A percentile compares a stretch with the other conserved stretches of the same genome.
phyloP scores from a whole-genome alignment of 2,888 invertebrate species.

The Muscina levida region DNA sequence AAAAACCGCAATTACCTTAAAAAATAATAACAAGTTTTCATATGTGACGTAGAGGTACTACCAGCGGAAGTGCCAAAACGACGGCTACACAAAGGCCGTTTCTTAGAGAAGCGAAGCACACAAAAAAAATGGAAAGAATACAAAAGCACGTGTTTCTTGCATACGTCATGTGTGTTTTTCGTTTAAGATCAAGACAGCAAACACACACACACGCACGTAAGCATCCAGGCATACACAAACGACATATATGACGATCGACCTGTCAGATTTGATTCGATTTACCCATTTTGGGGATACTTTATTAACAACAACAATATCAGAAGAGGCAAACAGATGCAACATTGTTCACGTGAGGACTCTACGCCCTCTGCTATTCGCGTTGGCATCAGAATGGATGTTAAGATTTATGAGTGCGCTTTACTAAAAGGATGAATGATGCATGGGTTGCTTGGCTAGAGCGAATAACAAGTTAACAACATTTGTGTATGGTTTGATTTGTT shows the following conservation, averaged over 20 bases:
- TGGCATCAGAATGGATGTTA: conserved; percentile 20
- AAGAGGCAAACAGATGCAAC: too few relatives aligned
- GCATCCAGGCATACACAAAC: too few relatives aligned
- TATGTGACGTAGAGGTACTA: conserved; percentile 37
- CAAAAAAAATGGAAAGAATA: not conserved
- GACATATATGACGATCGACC: too few relatives aligned
- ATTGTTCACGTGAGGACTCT: conserved; percentile 27
- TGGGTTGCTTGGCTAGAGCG: conserved; percentile 17
- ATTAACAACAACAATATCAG: too few relatives aligned
- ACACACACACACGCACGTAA: not conserved
- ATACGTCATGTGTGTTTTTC: too few relatives aligned
- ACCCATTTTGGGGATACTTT: too few relatives aligned
- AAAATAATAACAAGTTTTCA: conserved; percentile 44
- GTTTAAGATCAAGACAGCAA: too few relatives aligned
- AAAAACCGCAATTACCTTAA: conserved; percentile 55
- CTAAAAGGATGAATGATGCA: conserved; percentile 45
- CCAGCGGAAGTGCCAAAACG: conserved; percentile 20
- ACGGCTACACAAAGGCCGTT: not conserved
- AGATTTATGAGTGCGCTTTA: conserved; percentile 61
- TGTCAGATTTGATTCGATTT: too few relatives aligned
- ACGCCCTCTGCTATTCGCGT: not conserved
- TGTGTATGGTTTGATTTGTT: conserved; percentile 42
- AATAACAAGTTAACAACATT: conserved; percentile 39
- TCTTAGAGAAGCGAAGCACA: not conserved
- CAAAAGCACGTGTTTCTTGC: conserved; percentile 5